A percentile compares a stretch with the other conserved stretches of the same genome.
phyloP scores from a whole-genome alignment of 2,113 vertebrate species.

The Galeopterus variegatus region DNA sequence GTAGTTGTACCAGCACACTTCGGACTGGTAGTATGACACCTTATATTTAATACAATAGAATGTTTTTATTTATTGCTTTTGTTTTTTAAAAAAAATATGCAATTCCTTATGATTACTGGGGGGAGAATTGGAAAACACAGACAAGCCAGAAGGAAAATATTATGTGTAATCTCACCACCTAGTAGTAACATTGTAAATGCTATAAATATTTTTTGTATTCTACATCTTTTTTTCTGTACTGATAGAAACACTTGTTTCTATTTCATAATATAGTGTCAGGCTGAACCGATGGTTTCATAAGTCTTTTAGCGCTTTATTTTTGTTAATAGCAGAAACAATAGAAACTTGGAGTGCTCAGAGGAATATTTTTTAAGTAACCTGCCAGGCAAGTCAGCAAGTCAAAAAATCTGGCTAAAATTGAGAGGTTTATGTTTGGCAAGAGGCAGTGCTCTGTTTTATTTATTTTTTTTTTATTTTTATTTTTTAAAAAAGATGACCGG shows the following conservation, averaged over 20 bases:
- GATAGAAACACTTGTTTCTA: constrained; percentile 22
- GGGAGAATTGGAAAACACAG: not conserved
- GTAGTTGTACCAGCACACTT: not conserved
- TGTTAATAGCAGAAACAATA: constrained; percentile 27
- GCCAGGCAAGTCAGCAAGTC: not conserved
- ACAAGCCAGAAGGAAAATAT: not conserved
- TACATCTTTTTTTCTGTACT: not conserved
- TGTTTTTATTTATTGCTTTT: not conserved
- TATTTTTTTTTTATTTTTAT: too few relatives aligned
- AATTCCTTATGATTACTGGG: not conserved
- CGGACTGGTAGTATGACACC: not conserved
- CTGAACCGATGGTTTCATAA: not conserved
- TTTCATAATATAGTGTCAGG: not conserved
- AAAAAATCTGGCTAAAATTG: not conserved
- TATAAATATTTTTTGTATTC: not conserved
- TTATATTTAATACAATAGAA: not conserved
- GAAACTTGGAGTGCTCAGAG: not conserved
- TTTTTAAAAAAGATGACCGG: too few relatives aligned
- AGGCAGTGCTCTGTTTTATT: too few relatives aligned
- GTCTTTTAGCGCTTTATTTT: constrained; percentile 5
- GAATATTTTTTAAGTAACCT: constrained; percentile 12
- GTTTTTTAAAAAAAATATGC: not conserved
- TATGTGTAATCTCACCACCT: not conserved
- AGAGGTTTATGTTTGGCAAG: too few relatives aligned
- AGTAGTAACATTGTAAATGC: not conserved